Conservation (phyloP, 2,113 vertebrate genomes). For the Damaliscus lunatus region DNA sequence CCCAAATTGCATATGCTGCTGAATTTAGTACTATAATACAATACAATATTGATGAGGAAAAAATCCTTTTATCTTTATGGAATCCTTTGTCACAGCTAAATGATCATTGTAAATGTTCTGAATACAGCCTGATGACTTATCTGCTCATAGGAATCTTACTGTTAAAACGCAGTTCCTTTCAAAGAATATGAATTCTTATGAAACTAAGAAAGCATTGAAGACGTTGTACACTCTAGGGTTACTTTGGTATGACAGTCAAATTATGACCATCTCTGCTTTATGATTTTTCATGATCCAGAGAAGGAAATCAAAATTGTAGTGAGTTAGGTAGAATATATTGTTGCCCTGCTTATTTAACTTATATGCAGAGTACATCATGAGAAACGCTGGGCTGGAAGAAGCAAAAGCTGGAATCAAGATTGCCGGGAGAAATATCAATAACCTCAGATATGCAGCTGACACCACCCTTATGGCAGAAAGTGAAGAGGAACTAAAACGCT, state of each 20-base stretch:
- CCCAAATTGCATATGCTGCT: neutral
- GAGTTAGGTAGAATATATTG: neutral
- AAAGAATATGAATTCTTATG: neutral
- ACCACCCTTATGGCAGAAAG: no score
- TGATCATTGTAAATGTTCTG: neutral
- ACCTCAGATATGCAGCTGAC: no score
- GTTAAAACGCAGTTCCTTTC: neutral
- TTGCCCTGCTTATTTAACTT: no score
- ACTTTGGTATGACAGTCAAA: neutral
- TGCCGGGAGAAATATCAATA: no score
- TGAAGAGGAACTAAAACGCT: no score
- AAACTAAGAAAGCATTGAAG: neutral
- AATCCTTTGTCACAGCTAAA: conserved; percentile 17
- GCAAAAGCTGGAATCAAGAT: no score
- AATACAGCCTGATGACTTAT: neutral
- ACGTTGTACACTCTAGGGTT: neutral
- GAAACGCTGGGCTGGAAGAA: no score
- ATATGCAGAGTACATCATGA: no score
- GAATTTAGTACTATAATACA: conserved; percentile 17
- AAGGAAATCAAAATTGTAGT: neutral
- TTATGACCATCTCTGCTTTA: neutral
- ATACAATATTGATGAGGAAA: neutral
- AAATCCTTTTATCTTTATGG: conserved; percentile 2
- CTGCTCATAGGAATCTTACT: neutral
- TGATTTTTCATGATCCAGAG: neutral